Conservation (phyloP, 2,113 vertebrate genomes). For the Piliocolobus tephrosceles region DNA sequence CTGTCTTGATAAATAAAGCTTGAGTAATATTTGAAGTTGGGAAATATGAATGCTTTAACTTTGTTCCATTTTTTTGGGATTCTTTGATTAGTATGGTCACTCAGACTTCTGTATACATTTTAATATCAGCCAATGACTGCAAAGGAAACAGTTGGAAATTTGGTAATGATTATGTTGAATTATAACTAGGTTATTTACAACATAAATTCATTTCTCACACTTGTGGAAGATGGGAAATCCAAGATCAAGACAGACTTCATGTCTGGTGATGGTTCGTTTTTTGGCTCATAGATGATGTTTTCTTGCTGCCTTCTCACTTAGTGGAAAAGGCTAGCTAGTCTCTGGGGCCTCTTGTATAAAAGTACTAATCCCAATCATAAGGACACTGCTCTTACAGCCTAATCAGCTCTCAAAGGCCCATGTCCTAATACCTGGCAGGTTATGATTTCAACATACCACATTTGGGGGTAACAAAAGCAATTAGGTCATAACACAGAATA, state of each 20-base stretch:
- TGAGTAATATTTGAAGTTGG: background rate
- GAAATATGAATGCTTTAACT: background rate
- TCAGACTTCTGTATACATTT: background rate
- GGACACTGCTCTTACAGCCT: background rate
- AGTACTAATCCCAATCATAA: background rate
- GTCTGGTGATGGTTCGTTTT: background rate
- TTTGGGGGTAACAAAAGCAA: background rate
- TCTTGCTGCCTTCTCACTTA: background rate
- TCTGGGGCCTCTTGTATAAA: background rate
- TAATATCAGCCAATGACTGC: background rate
- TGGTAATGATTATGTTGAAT: background rate
- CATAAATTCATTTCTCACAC: background rate
- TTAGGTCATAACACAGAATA: background rate
- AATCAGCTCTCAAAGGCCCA: background rate
- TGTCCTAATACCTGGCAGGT: background rate
- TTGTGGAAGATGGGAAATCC: background rate
- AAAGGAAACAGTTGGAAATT: background rate
- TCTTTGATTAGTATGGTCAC: background rate
- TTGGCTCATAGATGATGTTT: background rate
- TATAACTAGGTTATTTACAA: background rate
- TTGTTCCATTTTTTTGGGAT: background rate
- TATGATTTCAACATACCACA: background rate
- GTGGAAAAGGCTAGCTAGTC: background rate
- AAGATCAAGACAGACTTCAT: background rate
- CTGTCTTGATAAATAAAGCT: background rate